Evolutionary conservation across 1,140 invertebrate genomes (phyloP).

Genomic region (Procambarus virginalis): DNA sequence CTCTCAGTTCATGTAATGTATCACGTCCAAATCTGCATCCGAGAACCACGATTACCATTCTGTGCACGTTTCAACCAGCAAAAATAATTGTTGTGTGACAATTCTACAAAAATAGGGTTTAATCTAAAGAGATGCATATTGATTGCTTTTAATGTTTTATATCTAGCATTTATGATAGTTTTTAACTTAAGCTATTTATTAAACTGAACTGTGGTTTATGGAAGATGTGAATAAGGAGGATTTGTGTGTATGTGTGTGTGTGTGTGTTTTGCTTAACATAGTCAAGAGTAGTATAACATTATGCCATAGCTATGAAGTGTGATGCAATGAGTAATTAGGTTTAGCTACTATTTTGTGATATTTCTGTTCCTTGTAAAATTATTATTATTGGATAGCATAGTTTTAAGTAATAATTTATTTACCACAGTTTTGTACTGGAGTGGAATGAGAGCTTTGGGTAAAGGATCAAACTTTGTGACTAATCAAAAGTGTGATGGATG

Average conservation of each 20-base stretch:
- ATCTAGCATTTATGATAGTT: not conserved
- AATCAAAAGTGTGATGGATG: not conserved
- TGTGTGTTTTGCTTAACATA: not conserved
- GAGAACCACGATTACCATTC: not conserved
- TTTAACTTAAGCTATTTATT: not conserved
- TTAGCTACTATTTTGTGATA: not conserved
- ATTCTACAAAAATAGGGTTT: not conserved
- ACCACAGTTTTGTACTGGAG: not conserved
- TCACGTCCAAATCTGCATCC: too few species aligned
- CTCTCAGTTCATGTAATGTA: not conserved
- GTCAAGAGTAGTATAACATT: not conserved
- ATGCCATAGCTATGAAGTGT: not conserved
- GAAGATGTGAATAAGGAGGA: not conserved
- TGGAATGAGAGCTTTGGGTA: not conserved
- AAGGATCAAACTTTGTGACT: not conserved
- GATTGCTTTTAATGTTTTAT: not conserved
- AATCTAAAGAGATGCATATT: not conserved
- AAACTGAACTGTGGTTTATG: not conserved
- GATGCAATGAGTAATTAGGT: not conserved
- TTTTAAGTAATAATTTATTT: constrained; percentile 2
- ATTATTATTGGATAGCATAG: not conserved
- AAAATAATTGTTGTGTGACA: not conserved
- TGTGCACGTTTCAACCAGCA: not conserved
- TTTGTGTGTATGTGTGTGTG: not conserved
- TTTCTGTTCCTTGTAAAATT: constrained; percentile 7